Evolutionary conservation across 2,797 vertebrate genomes (phyloP).

Genomic region (Holocentrus rufus): DNA sequence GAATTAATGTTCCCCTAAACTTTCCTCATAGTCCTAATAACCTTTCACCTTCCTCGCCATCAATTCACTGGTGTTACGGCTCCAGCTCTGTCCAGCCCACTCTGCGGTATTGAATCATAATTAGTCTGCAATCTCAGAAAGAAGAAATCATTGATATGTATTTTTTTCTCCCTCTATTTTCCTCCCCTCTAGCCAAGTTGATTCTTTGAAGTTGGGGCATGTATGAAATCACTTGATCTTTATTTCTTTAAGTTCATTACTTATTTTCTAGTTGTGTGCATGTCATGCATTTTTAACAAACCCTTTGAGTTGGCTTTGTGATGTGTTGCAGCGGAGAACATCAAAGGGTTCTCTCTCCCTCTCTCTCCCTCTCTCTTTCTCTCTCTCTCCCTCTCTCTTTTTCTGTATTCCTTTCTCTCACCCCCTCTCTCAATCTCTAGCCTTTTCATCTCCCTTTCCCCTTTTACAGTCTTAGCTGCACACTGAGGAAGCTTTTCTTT

Average conservation of each 20-base stretch:
- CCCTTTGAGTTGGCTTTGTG: conserved; percentile 95
- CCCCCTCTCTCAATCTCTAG: conserved; percentile 22
- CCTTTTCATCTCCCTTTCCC: conserved; percentile 23
- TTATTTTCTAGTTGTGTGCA: conserved; percentile 93
- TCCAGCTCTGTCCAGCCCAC: conserved; percentile 40
- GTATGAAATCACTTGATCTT: conserved; percentile 98
- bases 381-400: conserved; percentile 37
- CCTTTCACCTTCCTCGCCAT: conserved; percentile 26
- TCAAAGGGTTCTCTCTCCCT: conserved; percentile 83
- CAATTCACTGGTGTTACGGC: conserved; percentile 38
- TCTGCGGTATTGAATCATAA: conserved; percentile 60
- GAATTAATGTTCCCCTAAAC: conserved; percentile 45
- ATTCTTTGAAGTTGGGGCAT: conserved; percentile 92
- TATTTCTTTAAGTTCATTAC: conserved; percentile 93
- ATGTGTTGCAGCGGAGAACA: conserved; percentile 92
- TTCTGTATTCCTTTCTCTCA: conserved; percentile 73
- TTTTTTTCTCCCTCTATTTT: conserved; percentile 72
- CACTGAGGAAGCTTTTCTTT: conserved; percentile 56
- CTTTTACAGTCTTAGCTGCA: conserved; percentile 55
- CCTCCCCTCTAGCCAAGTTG: conserved; percentile 84
- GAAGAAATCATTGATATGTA: conserved; percentile 75
- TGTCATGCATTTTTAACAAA: conserved; percentile 99
- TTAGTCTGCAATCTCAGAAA: conserved; percentile 71
- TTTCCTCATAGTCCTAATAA: conserved; percentile 55
- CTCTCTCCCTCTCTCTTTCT: conserved; percentile 29